These are phyloP conservation scores for Epicampocera succincta DNA, from an alignment of 2,888 invertebrate genomes.

Conservation along the genomic window DNA sequence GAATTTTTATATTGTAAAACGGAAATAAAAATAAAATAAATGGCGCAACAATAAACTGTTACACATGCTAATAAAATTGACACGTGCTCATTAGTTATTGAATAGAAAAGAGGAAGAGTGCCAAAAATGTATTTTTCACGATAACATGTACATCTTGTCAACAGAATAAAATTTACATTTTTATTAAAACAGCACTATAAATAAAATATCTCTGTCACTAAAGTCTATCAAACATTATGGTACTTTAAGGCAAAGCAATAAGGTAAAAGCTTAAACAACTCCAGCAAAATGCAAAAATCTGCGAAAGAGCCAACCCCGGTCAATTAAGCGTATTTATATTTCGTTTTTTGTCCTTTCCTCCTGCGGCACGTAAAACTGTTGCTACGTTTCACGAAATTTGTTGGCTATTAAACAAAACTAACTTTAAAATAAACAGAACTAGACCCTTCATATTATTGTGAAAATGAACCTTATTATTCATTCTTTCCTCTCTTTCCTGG, in stretches of 20 bases:
- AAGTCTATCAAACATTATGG: constrained; percentile 25
- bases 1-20: too few relatives aligned
- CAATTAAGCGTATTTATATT: constrained; percentile 47
- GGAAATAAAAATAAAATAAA: too few relatives aligned
- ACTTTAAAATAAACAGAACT: not conserved
- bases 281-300: constrained; percentile 12
- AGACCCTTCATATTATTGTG: not conserved
- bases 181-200: constrained; percentile 32
- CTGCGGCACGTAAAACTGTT: constrained; percentile 12
- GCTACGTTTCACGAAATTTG: constrained; percentile 50
- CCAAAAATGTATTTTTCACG: too few relatives aligned
- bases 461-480: constrained; percentile 18
- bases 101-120: too few relatives aligned
- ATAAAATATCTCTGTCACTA: constrained; percentile 13
- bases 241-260: not conserved
- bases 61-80: too few relatives aligned
- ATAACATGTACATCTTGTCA: constrained; percentile 18
- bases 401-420: constrained; percentile 37
- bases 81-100: too few relatives aligned
- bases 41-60: too few relatives aligned
- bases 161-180: constrained; percentile 58
- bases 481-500: not conserved
- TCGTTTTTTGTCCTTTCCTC: not conserved
- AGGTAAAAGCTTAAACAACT: constrained; percentile 12
- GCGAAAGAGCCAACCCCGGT: constrained; percentile 44